These are phyloP conservation scores for Halcyon chelicuti DNA, from an alignment of 2,797 vertebrate species.

Conservation along the genomic window DNA sequence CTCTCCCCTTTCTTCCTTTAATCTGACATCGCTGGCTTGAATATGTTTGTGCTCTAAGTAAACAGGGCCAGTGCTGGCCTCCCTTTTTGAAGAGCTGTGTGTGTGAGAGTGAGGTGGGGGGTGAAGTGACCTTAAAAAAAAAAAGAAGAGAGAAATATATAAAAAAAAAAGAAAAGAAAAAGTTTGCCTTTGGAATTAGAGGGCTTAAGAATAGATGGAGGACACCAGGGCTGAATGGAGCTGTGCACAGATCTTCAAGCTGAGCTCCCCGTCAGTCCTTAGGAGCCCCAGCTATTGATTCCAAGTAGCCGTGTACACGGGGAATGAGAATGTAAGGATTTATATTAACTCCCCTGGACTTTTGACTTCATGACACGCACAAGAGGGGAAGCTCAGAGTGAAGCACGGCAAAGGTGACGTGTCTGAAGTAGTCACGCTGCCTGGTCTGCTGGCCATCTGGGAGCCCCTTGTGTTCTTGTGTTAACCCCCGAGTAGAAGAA, in stretches of 20 bases:
- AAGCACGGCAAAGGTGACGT: background rate
- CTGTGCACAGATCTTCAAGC: conserved; percentile 38
- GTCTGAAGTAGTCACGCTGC: background rate
- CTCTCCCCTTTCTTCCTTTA: conserved; percentile 85
- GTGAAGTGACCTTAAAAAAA: conserved; percentile 79
- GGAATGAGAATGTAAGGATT: conserved; percentile 77
- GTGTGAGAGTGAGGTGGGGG: conserved; percentile 40
- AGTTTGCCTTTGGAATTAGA: conserved; percentile 85
- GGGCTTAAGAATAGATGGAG: conserved; percentile 80
- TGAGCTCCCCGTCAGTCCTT: conserved; percentile 20
- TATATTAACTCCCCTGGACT: conserved; percentile 73
- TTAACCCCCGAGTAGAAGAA: background rate
- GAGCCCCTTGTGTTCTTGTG: background rate
- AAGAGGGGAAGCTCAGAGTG: conserved; percentile 40
- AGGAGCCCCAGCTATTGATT: conserved; percentile 55
- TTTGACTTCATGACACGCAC: conserved; percentile 55
- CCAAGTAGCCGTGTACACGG: conserved; percentile 40
- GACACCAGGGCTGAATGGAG: conserved; percentile 70
- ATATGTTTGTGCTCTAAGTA: conserved; percentile 87
- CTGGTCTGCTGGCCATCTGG: conserved; percentile 3
- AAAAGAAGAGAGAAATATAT: too few species aligned
- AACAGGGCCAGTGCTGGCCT: conserved; percentile 81
- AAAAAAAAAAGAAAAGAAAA: background rate
- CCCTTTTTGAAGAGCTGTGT: conserved; percentile 77
- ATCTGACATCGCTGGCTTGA: conserved; percentile 87